Evolutionary conservation across 2,797 vertebrate species (phyloP).

Genomic region (Ataeniobius toweri): DNA sequence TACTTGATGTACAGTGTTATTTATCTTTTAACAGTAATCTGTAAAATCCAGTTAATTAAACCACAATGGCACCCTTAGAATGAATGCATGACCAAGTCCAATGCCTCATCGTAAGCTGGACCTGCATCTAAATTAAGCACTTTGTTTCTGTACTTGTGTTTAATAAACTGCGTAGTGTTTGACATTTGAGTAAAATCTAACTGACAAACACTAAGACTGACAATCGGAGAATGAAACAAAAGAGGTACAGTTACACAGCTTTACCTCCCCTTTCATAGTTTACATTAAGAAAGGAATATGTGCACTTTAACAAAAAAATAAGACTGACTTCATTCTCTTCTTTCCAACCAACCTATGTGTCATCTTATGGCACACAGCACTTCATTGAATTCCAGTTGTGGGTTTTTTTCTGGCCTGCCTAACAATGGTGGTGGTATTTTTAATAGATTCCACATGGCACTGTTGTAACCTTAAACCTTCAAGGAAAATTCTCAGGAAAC

Average conservation of each 20-base stretch:
- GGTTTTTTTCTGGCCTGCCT: neutral
- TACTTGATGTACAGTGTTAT: too few species aligned
- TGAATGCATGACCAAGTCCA: neutral
- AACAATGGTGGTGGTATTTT: neutral
- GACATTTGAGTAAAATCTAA: neutral
- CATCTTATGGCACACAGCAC: neutral
- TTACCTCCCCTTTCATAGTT: neutral
- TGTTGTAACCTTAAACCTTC: neutral
- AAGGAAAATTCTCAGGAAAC: neutral
- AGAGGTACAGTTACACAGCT: neutral
- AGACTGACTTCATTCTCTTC: neutral
- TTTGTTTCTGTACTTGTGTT: neutral
- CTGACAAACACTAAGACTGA: too few species aligned
- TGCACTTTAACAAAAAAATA: neutral
- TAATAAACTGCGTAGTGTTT: neutral
- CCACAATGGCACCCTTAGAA: neutral
- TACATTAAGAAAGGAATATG: neutral
- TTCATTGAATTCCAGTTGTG: neutral
- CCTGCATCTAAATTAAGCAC: neutral
- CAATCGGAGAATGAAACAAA: neutral
- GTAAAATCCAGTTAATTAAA: neutral
- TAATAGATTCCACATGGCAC: neutral
- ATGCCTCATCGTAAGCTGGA: neutral
- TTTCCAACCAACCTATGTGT: neutral
- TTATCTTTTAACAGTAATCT: neutral